These are phyloP conservation scores for Dryocosmus kuriphilus DNA, from an alignment of 2,888 invertebrate genomes.

Conservation along the genomic window DNA sequence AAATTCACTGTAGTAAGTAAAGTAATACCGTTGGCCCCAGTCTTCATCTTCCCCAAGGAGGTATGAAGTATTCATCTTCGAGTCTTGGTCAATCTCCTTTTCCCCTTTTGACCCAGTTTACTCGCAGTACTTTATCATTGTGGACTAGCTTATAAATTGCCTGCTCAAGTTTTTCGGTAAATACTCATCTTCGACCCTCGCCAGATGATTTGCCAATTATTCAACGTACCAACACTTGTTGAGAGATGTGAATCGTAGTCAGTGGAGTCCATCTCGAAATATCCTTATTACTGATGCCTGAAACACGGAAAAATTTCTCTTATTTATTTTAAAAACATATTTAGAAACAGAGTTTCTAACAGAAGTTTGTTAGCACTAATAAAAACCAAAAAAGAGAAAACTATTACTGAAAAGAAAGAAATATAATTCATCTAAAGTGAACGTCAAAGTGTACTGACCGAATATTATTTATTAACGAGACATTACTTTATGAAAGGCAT, in stretches of 20 bases:
- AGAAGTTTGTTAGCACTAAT: too few relatives aligned
- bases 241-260: neutral
- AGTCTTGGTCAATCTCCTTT: constrained; percentile 25
- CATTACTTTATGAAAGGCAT: too few relatives aligned
- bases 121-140: constrained; percentile 46
- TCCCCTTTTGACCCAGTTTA: constrained; percentile 43
- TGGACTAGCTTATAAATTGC: constrained; percentile 48
- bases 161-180: constrained; percentile 40
- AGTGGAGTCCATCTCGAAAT: neutral
- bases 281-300: constrained; percentile 41
- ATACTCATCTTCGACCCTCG: neutral
- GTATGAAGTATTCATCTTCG: constrained; percentile 78
- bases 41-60: constrained; percentile 79
- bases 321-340: too few relatives aligned
- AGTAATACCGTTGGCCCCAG: constrained; percentile 80
- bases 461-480: too few relatives aligned
- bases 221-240: neutral
- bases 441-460: too few relatives aligned
- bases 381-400: too few relatives aligned
- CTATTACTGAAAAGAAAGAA: too few relatives aligned
- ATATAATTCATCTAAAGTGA: too few relatives aligned
- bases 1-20: constrained; percentile 80
- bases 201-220: neutral
- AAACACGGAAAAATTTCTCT: neutral
- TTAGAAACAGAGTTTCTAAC: too few relatives aligned